A percentile compares a stretch with the other conserved stretches of the same genome.
Evolutionary conservation across 2,888 invertebrate species (phyloP).

Genomic region (Amphipyra tragopoginis): DNA sequence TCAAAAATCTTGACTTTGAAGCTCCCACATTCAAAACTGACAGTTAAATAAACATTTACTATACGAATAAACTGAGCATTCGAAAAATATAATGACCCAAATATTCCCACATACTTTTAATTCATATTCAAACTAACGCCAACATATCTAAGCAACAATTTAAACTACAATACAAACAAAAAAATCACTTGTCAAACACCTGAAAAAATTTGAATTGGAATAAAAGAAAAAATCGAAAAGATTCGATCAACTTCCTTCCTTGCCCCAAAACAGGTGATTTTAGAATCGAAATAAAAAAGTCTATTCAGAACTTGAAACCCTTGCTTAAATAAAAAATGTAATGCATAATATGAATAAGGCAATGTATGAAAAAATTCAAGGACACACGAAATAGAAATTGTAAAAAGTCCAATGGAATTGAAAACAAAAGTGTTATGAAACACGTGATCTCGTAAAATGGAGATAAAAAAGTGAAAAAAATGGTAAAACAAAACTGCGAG

Average conservation of each 20-base stretch:
- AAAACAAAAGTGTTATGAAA: slow-evolving; percentile 52
- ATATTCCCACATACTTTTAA: slow-evolving; percentile 16
- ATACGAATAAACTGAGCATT: slow-evolving; percentile 1
- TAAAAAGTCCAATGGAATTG: slow-evolving; percentile 37
- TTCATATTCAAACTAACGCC: slow-evolving; percentile 11
- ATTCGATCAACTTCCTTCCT: slow-evolving; percentile 82
- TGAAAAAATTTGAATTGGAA: slow-evolving; percentile 57
- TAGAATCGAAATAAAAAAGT: slow-evolving; percentile 67
- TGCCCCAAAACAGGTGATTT: slow-evolving; percentile 81
- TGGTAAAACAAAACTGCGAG: slow-evolving; percentile 15
- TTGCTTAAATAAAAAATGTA: slow-evolving; percentile 69
- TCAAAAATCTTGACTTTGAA: too few species aligned
- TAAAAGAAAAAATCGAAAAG: slow-evolving; percentile 61
- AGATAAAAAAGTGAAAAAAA: slow-evolving; percentile 11
- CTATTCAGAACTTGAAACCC: slow-evolving; percentile 80
- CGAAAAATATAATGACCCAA: slow-evolving; percentile 18
- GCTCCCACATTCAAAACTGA: too few species aligned
- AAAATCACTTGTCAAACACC: slow-evolving; percentile 58
- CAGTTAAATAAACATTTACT: too few species aligned
- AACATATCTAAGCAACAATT: slow-evolving; percentile 14
- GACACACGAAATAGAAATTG: slow-evolving; percentile 73
- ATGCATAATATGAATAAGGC: slow-evolving; percentile 61
- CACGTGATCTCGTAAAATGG: slow-evolving; percentile 19
- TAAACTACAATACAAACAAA: slow-evolving; percentile 35
- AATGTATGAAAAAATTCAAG: slow-evolving; percentile 64